phyloP scores from a whole-genome alignment of 2,113 vertebrate species.

The Notothenia rossii region DNA sequence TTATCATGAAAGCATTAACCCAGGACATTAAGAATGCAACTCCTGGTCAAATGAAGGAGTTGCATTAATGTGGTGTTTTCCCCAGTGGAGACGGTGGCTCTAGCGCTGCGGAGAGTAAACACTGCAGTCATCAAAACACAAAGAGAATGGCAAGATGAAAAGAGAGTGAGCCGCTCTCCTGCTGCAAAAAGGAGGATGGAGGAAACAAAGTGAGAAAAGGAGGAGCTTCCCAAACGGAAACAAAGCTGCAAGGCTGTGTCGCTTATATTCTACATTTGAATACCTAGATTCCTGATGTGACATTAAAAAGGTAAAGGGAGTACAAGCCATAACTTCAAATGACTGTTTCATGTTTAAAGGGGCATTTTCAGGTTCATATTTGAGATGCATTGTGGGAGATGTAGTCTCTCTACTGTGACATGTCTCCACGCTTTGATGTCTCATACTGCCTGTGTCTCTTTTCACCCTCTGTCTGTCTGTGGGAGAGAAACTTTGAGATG shows the following conservation, averaged over 20 bases:
- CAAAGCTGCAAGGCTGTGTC: constrained; percentile 24
- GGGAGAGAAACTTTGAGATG: too few relatives aligned
- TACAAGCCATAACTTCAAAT: constrained; percentile 11
- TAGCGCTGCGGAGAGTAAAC: constrained; percentile 34
- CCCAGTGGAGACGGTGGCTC: constrained; percentile 24
- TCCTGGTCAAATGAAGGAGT: constrained; percentile 60
- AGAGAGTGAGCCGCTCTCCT: constrained; percentile 27
- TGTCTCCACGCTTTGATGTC: too few relatives aligned
- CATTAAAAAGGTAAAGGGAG: neutral
- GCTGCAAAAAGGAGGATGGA: constrained; percentile 33
- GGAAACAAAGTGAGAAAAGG: constrained; percentile 22
- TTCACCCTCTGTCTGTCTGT: too few relatives aligned
- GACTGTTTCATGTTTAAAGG: neutral
- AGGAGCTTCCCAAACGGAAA: constrained; percentile 45
- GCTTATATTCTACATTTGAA: constrained; percentile 10
- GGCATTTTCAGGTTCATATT: too few relatives aligned
- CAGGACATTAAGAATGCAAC: constrained; percentile 67
- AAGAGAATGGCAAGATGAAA: constrained; percentile 44
- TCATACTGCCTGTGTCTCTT: too few relatives aligned
- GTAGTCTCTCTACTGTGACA: too few relatives aligned
- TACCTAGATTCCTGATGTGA: neutral
- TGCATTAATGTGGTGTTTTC: constrained; percentile 58
- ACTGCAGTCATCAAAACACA: constrained; percentile 50
- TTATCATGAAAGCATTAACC: constrained; percentile 67
- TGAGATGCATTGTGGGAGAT: too few relatives aligned